Evolutionary conservation across 2,797 vertebrate species (phyloP).

Genomic region (Neopelma chrysocephalum): DNA sequence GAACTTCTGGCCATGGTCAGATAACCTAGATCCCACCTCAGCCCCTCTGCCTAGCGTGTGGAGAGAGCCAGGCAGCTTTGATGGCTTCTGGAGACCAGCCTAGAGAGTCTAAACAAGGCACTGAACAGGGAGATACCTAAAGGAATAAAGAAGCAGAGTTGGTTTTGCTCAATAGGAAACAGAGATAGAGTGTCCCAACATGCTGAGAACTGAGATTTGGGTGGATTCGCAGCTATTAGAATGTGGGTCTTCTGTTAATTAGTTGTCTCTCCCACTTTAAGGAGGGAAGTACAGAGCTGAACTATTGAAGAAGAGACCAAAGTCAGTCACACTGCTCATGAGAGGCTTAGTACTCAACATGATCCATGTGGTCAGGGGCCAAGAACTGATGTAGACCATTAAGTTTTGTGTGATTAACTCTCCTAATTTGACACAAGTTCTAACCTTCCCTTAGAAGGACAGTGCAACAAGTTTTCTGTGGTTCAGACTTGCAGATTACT

Average conservation of each 20-base stretch:
- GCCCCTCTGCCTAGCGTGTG: background rate
- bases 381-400: background rate
- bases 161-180: background rate
- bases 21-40: background rate
- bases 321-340: background rate
- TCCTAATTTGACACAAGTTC: background rate
- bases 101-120: background rate
- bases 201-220: background rate
- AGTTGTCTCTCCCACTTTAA: background rate
- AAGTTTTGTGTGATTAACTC: background rate
- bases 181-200: background rate
- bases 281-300: background rate
- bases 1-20: background rate
- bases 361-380: background rate
- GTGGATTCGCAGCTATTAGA: background rate
- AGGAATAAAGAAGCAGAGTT: background rate
- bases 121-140: background rate
- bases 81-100: background rate
- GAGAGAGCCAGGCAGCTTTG: background rate
- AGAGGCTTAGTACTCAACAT: background rate
- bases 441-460: background rate
- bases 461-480: background rate
- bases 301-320: background rate
- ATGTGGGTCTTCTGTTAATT: background rate
- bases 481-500: background rate